Conservation (phyloP, 2,113 vertebrate genomes). For the Aix galericulata region DNA sequence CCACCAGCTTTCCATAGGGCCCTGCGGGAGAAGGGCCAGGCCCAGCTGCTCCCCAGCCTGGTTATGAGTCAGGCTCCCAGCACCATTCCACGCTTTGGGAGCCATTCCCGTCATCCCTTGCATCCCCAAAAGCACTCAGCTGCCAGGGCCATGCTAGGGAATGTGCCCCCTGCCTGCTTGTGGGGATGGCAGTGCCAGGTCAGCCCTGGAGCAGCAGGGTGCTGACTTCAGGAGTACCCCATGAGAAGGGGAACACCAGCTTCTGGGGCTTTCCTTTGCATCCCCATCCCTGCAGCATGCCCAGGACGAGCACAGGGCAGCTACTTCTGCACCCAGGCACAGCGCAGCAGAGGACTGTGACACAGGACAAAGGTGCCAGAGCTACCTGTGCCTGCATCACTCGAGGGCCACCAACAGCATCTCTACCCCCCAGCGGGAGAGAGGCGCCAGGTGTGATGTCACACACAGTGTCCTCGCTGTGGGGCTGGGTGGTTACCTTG, state of each 20-base stretch:
- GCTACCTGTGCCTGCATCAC: accelerated
- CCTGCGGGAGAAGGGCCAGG: not conserved
- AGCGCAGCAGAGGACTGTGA: accelerated
- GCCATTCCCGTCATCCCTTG: not conserved
- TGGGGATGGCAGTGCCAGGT: accelerated
- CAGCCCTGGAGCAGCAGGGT: not conserved
- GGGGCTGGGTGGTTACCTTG: too few species aligned
- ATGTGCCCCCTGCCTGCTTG: accelerated
- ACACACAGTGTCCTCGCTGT: not conserved
- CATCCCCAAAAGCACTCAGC: not conserved
- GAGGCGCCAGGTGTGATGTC: accelerated
- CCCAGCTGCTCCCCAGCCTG: not conserved
- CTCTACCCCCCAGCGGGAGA: not conserved
- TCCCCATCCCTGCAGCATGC: not conserved
- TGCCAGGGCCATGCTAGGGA: not conserved
- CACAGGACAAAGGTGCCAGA: accelerated
- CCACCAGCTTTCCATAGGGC: accelerated
- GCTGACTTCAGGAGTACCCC: not conserved
- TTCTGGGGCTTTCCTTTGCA: not conserved
- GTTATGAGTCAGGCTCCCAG: not conserved
- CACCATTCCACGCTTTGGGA: accelerated
- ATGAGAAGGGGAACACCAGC: accelerated
- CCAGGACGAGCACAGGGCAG: accelerated
- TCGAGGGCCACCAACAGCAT: accelerated
- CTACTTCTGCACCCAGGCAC: accelerated